A percentile compares a stretch with the other conserved stretches of the same genome.
Conservation (phyloP, 2,888 invertebrate genomes). For the Orthosia cruda region DNA sequence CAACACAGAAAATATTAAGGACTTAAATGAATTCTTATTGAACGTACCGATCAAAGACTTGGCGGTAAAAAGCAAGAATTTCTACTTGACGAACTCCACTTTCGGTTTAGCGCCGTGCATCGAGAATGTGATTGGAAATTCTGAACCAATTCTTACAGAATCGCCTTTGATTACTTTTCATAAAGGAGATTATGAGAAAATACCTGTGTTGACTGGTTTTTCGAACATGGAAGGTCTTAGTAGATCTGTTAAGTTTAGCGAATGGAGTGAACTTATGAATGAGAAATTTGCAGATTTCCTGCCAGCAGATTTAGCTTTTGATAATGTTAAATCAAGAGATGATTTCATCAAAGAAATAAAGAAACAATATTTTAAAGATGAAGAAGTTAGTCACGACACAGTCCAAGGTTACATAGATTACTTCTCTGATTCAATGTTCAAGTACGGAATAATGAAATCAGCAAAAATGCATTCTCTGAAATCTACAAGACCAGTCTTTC, state of each 20-base stretch:
- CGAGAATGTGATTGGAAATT: conserved; percentile 78
- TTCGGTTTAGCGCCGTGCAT: conserved; percentile 88
- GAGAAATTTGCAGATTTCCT: conserved; percentile 83
- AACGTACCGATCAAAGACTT: conserved; percentile 76
- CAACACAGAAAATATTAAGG: conserved; percentile 80
- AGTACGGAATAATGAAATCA: conserved; percentile 84
- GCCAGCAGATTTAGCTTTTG: conserved; percentile 84
- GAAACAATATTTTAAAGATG: conserved; percentile 81
- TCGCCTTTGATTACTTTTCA: conserved; percentile 83
- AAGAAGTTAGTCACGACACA: conserved; percentile 77
- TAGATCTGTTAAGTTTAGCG: conserved; percentile 80
- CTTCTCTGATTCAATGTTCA: conserved; percentile 88
- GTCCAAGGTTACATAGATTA: conserved; percentile 83
- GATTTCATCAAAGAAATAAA: conserved; percentile 76
- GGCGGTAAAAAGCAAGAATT: conserved; percentile 81
- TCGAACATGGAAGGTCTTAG: conserved; percentile 89
- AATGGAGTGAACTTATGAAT: conserved; percentile 86
- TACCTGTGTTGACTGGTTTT: conserved; percentile 83
- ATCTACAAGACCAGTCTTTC: conserved; percentile 77
- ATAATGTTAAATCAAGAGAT: conserved; percentile 73
- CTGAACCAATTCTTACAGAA: conserved; percentile 83
- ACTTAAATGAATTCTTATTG: conserved; percentile 85
- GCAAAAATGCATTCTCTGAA: conserved; percentile 79
- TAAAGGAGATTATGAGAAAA: conserved; percentile 77
- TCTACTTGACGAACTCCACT: conserved; percentile 85